Evolutionary conservation across 2,113 vertebrate species (phyloP), one percentile per base, ranked within the genome.

Genomic region (Erythrocercus mccallii): DNA sequence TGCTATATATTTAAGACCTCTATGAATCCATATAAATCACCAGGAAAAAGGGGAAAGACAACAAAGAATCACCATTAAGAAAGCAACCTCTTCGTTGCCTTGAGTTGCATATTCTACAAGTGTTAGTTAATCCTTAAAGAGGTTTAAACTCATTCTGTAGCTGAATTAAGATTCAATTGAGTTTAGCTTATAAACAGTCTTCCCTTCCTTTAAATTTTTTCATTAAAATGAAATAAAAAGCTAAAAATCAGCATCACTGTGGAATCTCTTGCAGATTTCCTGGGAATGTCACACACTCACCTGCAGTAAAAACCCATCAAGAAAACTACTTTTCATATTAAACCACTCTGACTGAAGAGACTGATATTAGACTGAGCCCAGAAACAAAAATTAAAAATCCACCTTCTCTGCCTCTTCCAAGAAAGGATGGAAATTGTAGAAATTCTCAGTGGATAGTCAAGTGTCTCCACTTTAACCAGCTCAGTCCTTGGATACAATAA

Each of bases 391-490:
- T 8, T 1, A 47, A 21, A 90, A 80, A 14, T 12, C 14, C 4
- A 38, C 15, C 18, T 66, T 38, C 60, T 88, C 33, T 27, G 37
- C 6, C 33, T 16, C n/a, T 30, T 54, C 15, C 31, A 66, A 30
- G 28, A 81, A 86, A 88, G 19, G 10, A 77, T 4, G 13, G 22
- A 91, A 96, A 95, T 90, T 8, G 93, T 40, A 57, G n/a, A 62
- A 94, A 96, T 86, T 96, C 50, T 70, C 77, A 89, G 93, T 97
- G 96, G 94, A 95, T 97, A 97, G 95, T 94, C 66, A 92, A 81
- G 87, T 91, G 92, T 97, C 94, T 97, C 96, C 95, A 90, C 90
- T 96, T 97, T 69, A 92, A 72, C 45, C 85, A 98, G 97, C 97
- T 97, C 95, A 96, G 86, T 47, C 77, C 93, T 97, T 93, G 95